Conservation (phyloP, 1,140 invertebrate species). For the Gonioctena quinquepunctata region DNA sequence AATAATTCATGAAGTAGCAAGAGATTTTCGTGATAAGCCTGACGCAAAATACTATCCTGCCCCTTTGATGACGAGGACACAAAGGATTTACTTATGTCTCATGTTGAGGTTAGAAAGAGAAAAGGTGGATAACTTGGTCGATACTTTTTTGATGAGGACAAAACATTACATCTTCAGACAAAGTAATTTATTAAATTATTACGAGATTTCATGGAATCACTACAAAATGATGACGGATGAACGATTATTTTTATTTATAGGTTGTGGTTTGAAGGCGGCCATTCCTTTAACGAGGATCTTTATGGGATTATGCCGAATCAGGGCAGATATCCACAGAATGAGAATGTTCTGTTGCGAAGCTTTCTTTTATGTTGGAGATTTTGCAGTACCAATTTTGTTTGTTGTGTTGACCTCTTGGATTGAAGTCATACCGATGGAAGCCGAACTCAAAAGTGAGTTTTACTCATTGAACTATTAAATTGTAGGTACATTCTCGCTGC, state of each 20-base stretch:
- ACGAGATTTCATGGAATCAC: no score
- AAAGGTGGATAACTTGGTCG: conserved; percentile 24
- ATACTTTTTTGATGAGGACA: conserved; percentile 21
- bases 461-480: no score
- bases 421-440: conserved; percentile 41
- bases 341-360: conserved; percentile 44
- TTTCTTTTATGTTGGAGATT: conserved; percentile 42
- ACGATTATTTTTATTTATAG: conserved; percentile 8
- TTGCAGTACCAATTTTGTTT: conserved; percentile 44
- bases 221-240: neutral
- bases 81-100: conserved; percentile 39
- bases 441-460: conserved; percentile 27
- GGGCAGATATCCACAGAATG: conserved; percentile 36
- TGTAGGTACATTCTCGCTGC: no score
- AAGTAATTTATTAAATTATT: no score
- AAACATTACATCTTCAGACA: conserved; percentile 15
- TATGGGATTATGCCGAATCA: conserved; percentile 38
- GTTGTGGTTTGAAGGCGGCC: conserved; percentile 18
- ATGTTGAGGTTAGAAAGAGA: conserved; percentile 30
- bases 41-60: conserved; percentile 36
- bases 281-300: conserved; percentile 38
- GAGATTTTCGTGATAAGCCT: conserved; percentile 31
- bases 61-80: conserved; percentile 40
- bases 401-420: conserved; percentile 43
- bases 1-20: conserved; percentile 29